phyloP scores from a whole-genome alignment of 1,140 invertebrate genomes.

The Drosophila ironensis region DNA sequence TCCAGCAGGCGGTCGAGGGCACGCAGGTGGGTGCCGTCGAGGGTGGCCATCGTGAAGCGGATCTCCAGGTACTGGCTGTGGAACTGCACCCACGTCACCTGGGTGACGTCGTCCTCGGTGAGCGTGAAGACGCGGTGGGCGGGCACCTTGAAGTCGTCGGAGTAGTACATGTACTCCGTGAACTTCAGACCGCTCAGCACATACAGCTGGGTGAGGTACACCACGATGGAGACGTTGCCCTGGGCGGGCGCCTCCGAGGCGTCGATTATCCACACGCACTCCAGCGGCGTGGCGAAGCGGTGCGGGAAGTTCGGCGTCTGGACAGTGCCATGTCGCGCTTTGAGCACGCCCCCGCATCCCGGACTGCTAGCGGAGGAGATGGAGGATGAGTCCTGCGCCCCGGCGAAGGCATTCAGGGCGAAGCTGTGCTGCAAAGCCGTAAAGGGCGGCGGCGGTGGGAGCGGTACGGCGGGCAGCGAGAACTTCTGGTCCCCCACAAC shows the following conservation, averaged over 20 bases:
- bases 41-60: conserved; percentile 87
- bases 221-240: conserved; percentile 86
- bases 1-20: conserved; percentile 90
- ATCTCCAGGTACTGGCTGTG: conserved; percentile 90
- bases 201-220: conserved; percentile 94
- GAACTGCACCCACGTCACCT: conserved; percentile 87
- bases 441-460: conserved; percentile 72
- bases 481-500: conserved; percentile 57
- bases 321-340: conserved; percentile 86
- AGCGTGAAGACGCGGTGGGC: conserved; percentile 82
- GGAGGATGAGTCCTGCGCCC: conserved; percentile 27
- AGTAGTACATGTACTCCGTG: conserved; percentile 92
- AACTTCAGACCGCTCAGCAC: conserved; percentile 90
- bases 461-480: conserved; percentile 65
- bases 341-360: conserved; percentile 86
- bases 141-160: conserved; percentile 87
- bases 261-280: conserved; percentile 93
- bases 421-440: conserved; percentile 60
- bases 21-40: conserved; percentile 92
- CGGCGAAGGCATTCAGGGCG: conserved; percentile 61
- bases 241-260: conserved; percentile 84
- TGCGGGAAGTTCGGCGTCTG: conserved; percentile 92
- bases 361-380: conserved; percentile 12
- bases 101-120: conserved; percentile 88
- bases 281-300: conserved; percentile 89